Conservation (phyloP, 2,113 vertebrate genomes). For the Lepisosteus osseus region DNA sequence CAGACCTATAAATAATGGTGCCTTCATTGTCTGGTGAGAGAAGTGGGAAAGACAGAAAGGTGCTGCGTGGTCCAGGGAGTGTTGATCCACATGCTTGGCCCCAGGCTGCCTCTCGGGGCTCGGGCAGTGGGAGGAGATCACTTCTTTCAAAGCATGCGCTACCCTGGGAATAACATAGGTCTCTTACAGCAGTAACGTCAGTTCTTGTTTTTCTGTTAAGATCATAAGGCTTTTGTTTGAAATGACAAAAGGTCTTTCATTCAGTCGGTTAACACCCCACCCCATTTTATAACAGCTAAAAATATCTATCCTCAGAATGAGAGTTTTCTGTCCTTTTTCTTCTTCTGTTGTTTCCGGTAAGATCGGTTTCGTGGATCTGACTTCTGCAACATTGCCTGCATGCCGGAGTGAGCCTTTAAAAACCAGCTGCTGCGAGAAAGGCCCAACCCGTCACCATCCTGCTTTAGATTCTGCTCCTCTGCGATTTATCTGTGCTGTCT, state of each 20-base stretch:
- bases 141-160: background rate
- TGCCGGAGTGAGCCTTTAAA: no score
- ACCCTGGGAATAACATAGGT: background rate
- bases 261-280: conserved; percentile 19
- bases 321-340: background rate
- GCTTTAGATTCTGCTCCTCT: no score
- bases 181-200: conserved; percentile 20
- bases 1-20: background rate
- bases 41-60: background rate
- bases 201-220: conserved; percentile 25
- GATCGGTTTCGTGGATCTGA: background rate
- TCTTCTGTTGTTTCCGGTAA: conserved; percentile 10
- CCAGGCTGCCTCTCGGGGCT: background rate
- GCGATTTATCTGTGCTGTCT: no score
- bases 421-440: no score
- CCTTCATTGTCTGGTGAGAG: background rate
- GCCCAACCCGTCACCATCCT: no score
- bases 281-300: conserved; percentile 14
- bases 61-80: background rate
- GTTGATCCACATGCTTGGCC: background rate
- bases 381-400: no score
- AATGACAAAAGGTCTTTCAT: conserved; percentile 27
- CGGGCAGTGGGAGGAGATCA: background rate
- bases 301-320: conserved; percentile 25
- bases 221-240: conserved; percentile 25